These are phyloP conservation scores for Parapristionchus giblindavisi DNA, from an alignment of 2,888 invertebrate species.

Conservation along the genomic window DNA sequence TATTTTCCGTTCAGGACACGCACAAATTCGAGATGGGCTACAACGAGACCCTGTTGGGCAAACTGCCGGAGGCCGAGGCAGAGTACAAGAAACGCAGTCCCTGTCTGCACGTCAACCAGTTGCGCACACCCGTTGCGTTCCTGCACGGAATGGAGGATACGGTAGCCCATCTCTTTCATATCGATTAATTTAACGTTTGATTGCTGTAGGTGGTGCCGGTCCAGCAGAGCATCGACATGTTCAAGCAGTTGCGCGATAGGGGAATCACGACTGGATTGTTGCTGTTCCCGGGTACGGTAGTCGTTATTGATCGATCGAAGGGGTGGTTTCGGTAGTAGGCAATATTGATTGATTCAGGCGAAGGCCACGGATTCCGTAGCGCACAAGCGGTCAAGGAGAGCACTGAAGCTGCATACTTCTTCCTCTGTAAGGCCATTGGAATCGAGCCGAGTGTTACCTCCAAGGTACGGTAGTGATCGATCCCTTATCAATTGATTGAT, in stretches of 20 bases:
- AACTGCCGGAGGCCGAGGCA: constrained; percentile 19
- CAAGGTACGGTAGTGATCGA: no score
- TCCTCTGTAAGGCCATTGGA: constrained; percentile 65
- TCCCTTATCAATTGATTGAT: no score
- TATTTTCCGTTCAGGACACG: constrained; percentile 65
- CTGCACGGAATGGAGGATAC: constrained; percentile 71
- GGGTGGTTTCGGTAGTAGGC: neutral
- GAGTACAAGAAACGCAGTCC: constrained; percentile 36
- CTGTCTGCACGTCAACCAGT: constrained; percentile 40
- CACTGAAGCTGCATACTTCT: constrained; percentile 72
- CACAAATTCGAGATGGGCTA: constrained; percentile 73
- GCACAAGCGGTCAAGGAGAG: constrained; percentile 70
- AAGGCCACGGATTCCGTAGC: constrained; percentile 72
- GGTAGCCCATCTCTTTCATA: constrained; percentile 49
- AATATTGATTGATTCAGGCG: constrained; percentile 63
- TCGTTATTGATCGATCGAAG: neutral
- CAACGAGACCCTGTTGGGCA: constrained; percentile 69
- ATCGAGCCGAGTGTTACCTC: constrained; percentile 49
- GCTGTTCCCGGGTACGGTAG: constrained; percentile 70
- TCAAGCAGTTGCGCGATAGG: constrained; percentile 69
- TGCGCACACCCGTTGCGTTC: constrained; percentile 71
- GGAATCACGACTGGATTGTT: constrained; percentile 70
- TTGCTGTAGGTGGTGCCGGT: constrained; percentile 70
- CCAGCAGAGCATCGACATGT: constrained; percentile 71
- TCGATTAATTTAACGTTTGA: constrained; percentile 25